Evolutionary conservation across 1,140 invertebrate species (phyloP), one percentile per base, ranked within the genome.

Genomic region (Coelopa frigida): DNA sequence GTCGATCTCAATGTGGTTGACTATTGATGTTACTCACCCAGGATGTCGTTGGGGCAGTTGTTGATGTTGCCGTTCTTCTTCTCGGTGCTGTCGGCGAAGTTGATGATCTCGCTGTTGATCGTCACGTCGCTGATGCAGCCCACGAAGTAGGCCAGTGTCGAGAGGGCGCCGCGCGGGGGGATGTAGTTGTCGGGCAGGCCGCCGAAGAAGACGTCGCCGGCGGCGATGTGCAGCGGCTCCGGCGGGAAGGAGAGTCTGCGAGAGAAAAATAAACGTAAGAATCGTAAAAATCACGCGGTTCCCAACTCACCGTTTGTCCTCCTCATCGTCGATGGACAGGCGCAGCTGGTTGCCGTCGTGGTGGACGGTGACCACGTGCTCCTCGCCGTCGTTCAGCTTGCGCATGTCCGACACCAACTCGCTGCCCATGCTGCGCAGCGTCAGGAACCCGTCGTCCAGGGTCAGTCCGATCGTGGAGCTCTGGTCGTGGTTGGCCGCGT

Each of bases 361-460:
- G 1, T 81, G 85, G 1, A 91, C 83, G 0, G 87, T 89, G 0
- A 97, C 82, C 5, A 91, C 89, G 69, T 98, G 94, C 90, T 94
- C 96, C 46, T 86, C 78, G 24, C 83, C 85, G 69, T 98, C 93
- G 61, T 91, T 87, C 66, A 88, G 92, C 2, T 73, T 79, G 18
- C 73, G 74, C 2, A 78, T 69, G 7, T 75, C 74, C 1, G 79
- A 78, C 0, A 73, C 72, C 15, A 85, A 60, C 48, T 76, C 73
- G 53, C 77, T 76, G 8, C 77, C 76, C 48, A 83, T 79, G 59
- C 81, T 85, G 49, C 81, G 78, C 11, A 93, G 74, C 1, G 80
- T 74, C 1, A 94, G 63, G 21, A 75, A 70, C 15, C 89, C 89
- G 43, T 86, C 73, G 0, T 74, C 59, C 17, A 94, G 43, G 0